Evolutionary conservation across 1,140 invertebrate species (phyloP), one percentile per base, ranked within the genome.

Genomic region (Wasmannia auropunctata): DNA sequence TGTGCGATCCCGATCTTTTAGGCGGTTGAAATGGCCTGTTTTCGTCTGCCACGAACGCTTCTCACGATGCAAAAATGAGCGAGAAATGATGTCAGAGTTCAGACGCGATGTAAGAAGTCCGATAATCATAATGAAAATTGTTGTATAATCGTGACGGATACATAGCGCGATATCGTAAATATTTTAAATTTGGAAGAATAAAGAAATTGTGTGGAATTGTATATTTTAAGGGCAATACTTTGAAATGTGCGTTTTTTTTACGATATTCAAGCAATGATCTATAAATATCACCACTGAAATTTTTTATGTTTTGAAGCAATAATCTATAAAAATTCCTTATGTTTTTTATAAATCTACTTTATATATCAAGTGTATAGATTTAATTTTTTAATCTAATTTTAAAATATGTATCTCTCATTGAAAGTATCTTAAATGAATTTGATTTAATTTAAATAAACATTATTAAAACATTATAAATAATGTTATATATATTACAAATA

Each of bases 1-100:
- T 86, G 81, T 69, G 84, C 63, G 72, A 67, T 77, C 72, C 72
- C 63, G 37, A 77, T 87, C 62, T 34, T 76, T 84, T 69, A 60
- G 37, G 31, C 37, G 37, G 58, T 58, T 83, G 62, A 85, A 60
- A 75, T 69, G 22, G 22, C 31, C 43, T 51, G 60, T 51, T 63
- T 84, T 74, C 51, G 67, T 34, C n/a, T 31, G 1, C 37, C 14
- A 58, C 46, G 56, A 63, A 46, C 10, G 40, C 65, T 81, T 81
- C 79, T 81, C 79, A 72, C 65, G 79, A 46, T 60, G 51, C 67
- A 54, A 54, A 69, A 65, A 5, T 65, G 19, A 67, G 14, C 58
- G 31, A 34, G 31, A 4, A 67, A 28, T 25, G 3, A 56, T 58
- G 37, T 5, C 3, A 19, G 10, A n/a, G 4, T 62, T n/a, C 25